Conservation (phyloP, 2,797 vertebrate species). For the Myiotriccus ornatus region DNA sequence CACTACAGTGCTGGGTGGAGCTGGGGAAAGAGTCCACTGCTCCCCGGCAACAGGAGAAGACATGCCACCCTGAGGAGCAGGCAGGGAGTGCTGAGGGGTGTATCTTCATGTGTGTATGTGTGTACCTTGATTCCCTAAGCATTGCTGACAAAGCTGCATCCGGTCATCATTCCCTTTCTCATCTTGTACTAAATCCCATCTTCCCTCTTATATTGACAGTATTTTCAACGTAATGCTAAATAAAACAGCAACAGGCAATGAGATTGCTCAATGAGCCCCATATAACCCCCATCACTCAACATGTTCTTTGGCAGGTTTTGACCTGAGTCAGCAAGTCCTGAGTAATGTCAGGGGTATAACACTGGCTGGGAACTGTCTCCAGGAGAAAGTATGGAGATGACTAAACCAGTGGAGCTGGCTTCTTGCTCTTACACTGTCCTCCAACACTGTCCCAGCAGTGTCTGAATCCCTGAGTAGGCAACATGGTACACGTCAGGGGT, state of each 20-base stretch:
- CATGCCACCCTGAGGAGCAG: background rate
- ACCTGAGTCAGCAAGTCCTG: background rate
- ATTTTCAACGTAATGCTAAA: background rate
- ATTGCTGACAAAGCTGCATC: background rate
- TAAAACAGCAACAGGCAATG: background rate
- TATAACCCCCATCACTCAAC: background rate
- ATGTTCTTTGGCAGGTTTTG: background rate
- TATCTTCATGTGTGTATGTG: accelerated
- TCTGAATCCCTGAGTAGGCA: background rate
- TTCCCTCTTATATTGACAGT: background rate
- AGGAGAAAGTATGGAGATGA: background rate
- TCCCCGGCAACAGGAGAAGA: background rate
- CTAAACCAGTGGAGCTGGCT: background rate
- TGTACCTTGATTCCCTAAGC: background rate
- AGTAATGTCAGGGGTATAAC: background rate
- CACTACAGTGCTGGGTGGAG: background rate
- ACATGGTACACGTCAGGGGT: accelerated
- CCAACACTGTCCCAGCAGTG: background rate
- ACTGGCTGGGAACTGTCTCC: background rate
- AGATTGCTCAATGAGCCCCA: background rate
- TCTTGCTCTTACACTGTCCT: background rate
- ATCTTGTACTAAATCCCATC: background rate
- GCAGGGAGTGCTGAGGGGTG: background rate
- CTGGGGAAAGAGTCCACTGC: background rate
- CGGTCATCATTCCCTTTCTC: background rate